Evolutionary conservation across 2,797 vertebrate species (phyloP).

Genomic region (Anas flavirostris): DNA sequence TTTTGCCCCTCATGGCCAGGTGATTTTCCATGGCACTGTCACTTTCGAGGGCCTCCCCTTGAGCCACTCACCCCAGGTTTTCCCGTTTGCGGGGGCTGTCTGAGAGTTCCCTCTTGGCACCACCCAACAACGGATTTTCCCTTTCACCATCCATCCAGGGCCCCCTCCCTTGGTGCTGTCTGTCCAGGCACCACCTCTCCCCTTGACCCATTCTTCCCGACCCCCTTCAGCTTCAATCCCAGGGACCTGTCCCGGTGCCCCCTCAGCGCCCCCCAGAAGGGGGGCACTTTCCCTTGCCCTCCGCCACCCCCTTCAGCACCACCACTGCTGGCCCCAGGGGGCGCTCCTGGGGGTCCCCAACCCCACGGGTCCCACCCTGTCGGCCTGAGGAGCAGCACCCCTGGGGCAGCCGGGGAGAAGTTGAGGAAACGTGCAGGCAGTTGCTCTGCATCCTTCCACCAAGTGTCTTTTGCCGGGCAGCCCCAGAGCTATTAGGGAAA

Average conservation of each 20-base stretch:
- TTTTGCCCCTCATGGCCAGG: neutral
- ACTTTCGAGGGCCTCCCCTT: fast-evolving
- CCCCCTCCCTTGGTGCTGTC: neutral
- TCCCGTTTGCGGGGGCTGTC: neutral
- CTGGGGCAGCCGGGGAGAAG: neutral
- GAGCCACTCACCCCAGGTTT: neutral
- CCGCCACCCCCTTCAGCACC: neutral
- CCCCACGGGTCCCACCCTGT: neutral
- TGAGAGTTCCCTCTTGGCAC: neutral
- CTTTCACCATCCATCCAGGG: neutral
- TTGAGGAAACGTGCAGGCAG: neutral
- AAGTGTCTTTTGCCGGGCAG: fast-evolving
- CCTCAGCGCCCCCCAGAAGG: fast-evolving
- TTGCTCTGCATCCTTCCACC: fast-evolving
- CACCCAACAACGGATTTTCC: neutral
- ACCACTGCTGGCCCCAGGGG: too few relatives aligned
- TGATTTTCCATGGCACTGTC: neutral
- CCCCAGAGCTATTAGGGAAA: fast-evolving
- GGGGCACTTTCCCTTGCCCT: neutral
- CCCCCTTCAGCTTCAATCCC: fast-evolving
- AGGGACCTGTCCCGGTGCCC: neutral
- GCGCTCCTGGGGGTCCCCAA: neutral
- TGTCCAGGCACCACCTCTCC: neutral
- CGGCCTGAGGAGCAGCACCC: too few relatives aligned
- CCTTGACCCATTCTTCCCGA: neutral